Base-by-base conservation (phyloP, 2,888 invertebrate genomes). In the Apamea crenata region DNA sequence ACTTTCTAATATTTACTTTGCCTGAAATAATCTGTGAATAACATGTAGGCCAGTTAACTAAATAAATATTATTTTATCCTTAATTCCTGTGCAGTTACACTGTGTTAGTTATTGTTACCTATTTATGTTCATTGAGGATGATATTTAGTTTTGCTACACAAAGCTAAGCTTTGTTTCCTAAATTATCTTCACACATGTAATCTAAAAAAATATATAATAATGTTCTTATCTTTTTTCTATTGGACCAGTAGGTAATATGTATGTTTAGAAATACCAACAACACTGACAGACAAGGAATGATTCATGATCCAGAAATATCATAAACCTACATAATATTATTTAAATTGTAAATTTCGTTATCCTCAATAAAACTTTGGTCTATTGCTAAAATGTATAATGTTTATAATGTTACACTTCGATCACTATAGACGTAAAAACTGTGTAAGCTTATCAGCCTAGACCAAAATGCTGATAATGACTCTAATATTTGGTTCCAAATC, bases 281-380 rank as follows among this genome's bases (percentile, higher is more conserved):
- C 14, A 73, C 53, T 53, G 32, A 29, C 29, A 67, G 36, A 36
- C 18, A 47, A 78, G 53, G 14, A 47, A 72, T 72, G 61, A 82
- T 67, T 81, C 66, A 84, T 67, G 40, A 61, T 47, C 10, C 18
- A 79, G 44, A 53, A 71, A 71, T 78, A 78, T 61, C 25, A 47
- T 53, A 67, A 61, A 66, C 36, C 21, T 36, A 50, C 7, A 16
- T 25, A 61, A 2, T 47, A n/a, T 59, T 25, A 65, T 66, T 66
- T 66, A 65, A 73, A 73, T 61, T 40, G 47, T 47, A 63, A 56
- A 66, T 61, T 69, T 69, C 16, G n/a, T 70, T 79, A 67, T 71
- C 50, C 61, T 56, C 36, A 74, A 40, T 32, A 74, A 69, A 79
- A 78, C 50, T 78, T 56, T 36, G 50, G 25, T n/a, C n/a, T n/a